These are phyloP conservation scores for Anguilla obscura DNA, from an alignment of 2,797 vertebrate species.

Conservation along the genomic window DNA sequence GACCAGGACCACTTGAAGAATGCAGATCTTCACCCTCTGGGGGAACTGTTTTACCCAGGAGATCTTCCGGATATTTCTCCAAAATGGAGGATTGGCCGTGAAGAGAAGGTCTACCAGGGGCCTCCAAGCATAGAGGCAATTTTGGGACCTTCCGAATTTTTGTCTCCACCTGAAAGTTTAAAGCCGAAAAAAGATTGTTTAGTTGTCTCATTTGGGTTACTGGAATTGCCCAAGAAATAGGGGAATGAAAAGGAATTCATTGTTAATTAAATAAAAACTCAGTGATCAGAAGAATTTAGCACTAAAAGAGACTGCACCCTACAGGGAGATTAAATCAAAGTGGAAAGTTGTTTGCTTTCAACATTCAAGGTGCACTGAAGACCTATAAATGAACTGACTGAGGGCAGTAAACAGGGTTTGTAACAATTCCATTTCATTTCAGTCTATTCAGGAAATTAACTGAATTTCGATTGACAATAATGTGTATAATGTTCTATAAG, in stretches of 20 bases:
- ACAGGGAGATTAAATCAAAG: not conserved
- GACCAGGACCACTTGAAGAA: conserved; percentile 25
- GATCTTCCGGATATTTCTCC: conserved; percentile 23
- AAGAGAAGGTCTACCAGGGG: conserved; percentile 2
- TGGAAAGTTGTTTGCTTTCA: not conserved
- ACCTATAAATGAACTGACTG: not conserved
- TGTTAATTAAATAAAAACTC: not conserved
- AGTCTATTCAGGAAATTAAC: not conserved
- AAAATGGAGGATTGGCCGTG: not conserved
- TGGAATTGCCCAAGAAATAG: not conserved
- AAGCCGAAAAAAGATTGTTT: not conserved
- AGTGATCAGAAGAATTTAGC: not conserved
- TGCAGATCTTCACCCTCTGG: conserved; percentile 26
- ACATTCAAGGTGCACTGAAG: not conserved
- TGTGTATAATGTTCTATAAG: too few relatives aligned
- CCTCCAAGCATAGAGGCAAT: conserved; percentile 44
- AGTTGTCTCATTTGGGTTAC: not conserved
- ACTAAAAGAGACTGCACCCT: not conserved
- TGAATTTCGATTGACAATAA: not conserved
- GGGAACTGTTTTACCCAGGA: not conserved
- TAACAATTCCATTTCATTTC: not conserved
- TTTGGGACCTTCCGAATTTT: conserved; percentile 65
- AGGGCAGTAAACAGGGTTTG: not conserved
- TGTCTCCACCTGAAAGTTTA: conserved; percentile 63
- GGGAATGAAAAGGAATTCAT: not conserved